Percentiles rank a stretch among this genome's conserved stretches.
Conservation (phyloP, 64 coral and sea anemone genomes). For the Astreopora myriophthalma region DNA sequence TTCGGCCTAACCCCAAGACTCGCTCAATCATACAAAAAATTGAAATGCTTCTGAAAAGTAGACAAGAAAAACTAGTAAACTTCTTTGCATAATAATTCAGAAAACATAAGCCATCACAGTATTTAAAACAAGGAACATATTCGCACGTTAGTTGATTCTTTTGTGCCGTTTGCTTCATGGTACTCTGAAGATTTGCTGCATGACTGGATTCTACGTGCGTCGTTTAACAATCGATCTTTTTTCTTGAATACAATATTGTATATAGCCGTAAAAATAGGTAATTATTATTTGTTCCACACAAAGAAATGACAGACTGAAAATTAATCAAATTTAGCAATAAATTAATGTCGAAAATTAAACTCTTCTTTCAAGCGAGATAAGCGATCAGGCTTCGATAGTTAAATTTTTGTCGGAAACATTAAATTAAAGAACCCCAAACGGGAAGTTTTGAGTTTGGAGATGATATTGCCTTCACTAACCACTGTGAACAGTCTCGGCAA, state of each 20-base stretch:
- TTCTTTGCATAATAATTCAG: too few species aligned
- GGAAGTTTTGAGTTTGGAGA: background rate
- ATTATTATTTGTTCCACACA: background rate
- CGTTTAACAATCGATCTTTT: background rate
- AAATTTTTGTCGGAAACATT: background rate
- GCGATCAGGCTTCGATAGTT: background rate
- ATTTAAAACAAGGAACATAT: too few species aligned
- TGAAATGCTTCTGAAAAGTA: too few species aligned
- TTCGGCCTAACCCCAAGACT: too few species aligned
- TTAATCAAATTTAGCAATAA: background rate
- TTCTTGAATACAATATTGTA: background rate
- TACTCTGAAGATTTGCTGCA: too few species aligned
- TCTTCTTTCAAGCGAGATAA: background rate
- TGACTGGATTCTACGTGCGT: too few species aligned
- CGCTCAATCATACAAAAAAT: too few species aligned
- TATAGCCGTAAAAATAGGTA: background rate
- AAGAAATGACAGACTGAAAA: background rate
- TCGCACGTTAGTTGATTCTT: too few species aligned
- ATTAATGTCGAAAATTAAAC: background rate
- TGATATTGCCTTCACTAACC: background rate
- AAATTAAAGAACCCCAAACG: background rate
- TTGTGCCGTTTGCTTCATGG: too few species aligned
- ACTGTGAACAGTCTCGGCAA: background rate
- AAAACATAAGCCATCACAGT: too few species aligned
- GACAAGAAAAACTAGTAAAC: too few species aligned